Percentiles rank a stretch among this genome's conserved stretches.
phyloP scores from a whole-genome alignment of 2,888 invertebrate genomes.

The Abrostola triplasia region DNA sequence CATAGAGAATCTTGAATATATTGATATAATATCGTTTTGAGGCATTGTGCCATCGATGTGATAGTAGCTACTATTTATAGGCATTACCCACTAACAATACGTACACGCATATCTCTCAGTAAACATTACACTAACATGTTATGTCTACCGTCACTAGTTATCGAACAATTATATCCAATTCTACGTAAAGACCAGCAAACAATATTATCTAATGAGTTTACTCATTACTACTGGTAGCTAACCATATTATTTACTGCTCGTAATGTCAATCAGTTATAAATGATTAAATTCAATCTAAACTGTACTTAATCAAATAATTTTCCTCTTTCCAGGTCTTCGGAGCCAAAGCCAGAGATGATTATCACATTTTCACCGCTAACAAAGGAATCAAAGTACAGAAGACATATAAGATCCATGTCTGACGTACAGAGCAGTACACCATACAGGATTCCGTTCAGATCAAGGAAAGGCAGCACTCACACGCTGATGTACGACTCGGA shows the following conservation, averaged over 20 bases:
- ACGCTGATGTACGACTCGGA: slow-evolving; percentile 82
- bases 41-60: slow-evolving; percentile 21
- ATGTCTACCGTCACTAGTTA: slow-evolving; percentile 35
- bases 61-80: slow-evolving; percentile 43
- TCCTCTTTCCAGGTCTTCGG: slow-evolving; percentile 76
- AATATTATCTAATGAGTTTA: slow-evolving; percentile 40
- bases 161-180: slow-evolving; percentile 34
- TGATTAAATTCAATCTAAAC: not conserved
- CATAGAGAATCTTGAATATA: slow-evolving; percentile 8
- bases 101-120: slow-evolving; percentile 11
- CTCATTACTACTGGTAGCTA: slow-evolving; percentile 20
- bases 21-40: slow-evolving; percentile 25
- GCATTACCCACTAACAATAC: slow-evolving; percentile 23
- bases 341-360: slow-evolving; percentile 65
- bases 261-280: slow-evolving; percentile 14
- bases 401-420: slow-evolving; percentile 85
- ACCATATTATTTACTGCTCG: slow-evolving; percentile 17
- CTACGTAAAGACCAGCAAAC: slow-evolving; percentile 37
- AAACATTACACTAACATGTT: slow-evolving; percentile 37
- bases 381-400: slow-evolving; percentile 77
- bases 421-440: slow-evolving; percentile 85
- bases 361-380: slow-evolving; percentile 76
- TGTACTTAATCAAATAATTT: slow-evolving; percentile 12
- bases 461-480: slow-evolving; percentile 73
- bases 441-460: slow-evolving; percentile 75